Conservation (phyloP, 2,797 vertebrate genomes). For the Trachurus trachurus region DNA sequence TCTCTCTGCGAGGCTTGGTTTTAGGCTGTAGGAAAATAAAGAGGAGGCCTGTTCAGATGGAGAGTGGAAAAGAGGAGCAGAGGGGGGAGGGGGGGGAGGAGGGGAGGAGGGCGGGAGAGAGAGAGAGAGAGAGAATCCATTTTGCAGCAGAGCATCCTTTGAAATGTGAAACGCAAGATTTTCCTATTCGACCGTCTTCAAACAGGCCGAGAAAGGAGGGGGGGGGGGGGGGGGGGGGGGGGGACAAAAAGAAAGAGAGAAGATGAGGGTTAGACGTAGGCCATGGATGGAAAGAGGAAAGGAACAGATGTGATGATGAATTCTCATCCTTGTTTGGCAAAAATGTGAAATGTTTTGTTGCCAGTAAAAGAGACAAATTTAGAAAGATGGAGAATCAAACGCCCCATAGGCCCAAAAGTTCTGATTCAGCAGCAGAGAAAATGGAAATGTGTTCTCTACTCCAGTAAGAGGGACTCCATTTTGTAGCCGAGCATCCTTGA, state of each 20-base stretch:
- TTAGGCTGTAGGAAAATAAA: constrained; percentile 40
- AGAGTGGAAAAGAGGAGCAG: constrained; percentile 35
- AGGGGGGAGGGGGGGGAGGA: neutral
- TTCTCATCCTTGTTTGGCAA: constrained; percentile 9
- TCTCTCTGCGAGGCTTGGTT: constrained; percentile 1
- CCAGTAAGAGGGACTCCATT: neutral
- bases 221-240: neutral
- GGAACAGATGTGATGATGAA: neutral
- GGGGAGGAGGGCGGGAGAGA: neutral
- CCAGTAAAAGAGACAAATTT: neutral
- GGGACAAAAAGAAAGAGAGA: neutral
- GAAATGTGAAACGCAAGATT: constrained; percentile 63
- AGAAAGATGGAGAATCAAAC: neutral
- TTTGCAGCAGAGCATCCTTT: constrained; percentile 60
- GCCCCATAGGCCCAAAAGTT: neutral
- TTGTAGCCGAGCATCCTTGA: constrained; percentile 4
- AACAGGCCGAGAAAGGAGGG: constrained; percentile 18
- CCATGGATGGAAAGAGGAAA: constrained; percentile 17
- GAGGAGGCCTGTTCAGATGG: constrained; percentile 41
- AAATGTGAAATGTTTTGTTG: constrained; percentile 13
- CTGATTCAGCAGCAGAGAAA: neutral
- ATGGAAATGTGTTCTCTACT: neutral
- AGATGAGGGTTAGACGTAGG: neutral
- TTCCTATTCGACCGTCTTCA: constrained; percentile 48
- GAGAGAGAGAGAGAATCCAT: constrained; percentile 29